Evolutionary conservation across 2,797 vertebrate genomes (phyloP).

Genomic region (Sebastes diploproa): DNA sequence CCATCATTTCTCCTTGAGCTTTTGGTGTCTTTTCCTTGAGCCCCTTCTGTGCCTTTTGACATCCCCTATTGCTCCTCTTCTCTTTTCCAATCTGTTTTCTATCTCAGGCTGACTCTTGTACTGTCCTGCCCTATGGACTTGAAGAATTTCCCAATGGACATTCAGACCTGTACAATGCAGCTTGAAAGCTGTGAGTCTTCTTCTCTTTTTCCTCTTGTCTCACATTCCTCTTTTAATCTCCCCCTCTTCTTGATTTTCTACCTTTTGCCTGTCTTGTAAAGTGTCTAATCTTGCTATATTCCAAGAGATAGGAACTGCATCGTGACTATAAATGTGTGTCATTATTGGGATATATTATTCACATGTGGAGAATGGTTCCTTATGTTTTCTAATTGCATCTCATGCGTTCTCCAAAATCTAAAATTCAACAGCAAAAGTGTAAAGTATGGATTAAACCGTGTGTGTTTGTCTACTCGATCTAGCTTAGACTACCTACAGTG

Average conservation of each 20-base stretch:
- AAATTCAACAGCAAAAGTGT: neutral
- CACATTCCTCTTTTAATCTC: conserved; percentile 8
- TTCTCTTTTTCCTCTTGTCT: conserved; percentile 54
- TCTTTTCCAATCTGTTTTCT: conserved; percentile 64
- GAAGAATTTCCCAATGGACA: conserved; percentile 98
- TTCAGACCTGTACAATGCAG: conserved; percentile 96
- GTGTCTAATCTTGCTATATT: neutral
- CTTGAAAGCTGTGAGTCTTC: conserved; percentile 94
- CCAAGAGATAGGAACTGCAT: neutral
- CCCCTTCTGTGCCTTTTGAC: conserved; percentile 31
- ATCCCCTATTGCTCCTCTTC: conserved; percentile 40
- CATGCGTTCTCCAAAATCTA: neutral
- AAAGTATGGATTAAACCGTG: neutral
- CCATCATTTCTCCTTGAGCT: conserved; percentile 23
- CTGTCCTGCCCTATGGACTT: conserved; percentile 96
- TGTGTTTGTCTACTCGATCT: neutral
- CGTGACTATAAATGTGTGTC: neutral
- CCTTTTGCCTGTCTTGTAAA: neutral
- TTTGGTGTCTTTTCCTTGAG: conserved; percentile 40
- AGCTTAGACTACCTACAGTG: neutral
- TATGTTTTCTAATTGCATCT: neutral
- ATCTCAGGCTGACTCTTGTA: conserved; percentile 89
- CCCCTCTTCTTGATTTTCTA: neutral
- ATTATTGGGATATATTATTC: neutral
- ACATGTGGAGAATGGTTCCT: neutral